Evolutionary conservation across 2,888 invertebrate species (phyloP).

Genomic region (Apocheima hispidaria): DNA sequence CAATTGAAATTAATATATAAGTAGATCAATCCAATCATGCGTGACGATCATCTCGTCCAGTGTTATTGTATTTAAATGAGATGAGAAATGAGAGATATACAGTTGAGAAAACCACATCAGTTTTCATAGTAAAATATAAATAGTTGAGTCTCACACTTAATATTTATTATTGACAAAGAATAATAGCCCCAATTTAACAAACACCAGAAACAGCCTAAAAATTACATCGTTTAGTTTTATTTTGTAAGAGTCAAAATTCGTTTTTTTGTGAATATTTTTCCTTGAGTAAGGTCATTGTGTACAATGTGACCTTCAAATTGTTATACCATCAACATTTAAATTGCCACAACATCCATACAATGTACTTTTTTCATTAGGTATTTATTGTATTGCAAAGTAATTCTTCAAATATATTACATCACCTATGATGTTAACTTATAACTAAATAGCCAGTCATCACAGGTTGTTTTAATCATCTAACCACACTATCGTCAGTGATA

Average conservation of each 20-base stretch:
- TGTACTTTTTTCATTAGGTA: background rate
- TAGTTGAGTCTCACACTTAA: background rate
- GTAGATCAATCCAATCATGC: conserved; percentile 51
- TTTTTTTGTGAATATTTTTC: conserved; percentile 2
- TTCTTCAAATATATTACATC: background rate
- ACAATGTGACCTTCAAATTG: conserved; percentile 1
- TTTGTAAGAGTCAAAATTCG: background rate
- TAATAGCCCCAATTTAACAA: background rate
- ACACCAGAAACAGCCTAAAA: background rate
- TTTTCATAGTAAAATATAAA: too few species aligned
- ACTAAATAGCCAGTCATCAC: background rate
- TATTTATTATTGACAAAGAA: conserved; percentile 1
- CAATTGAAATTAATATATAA: conserved; percentile 55
- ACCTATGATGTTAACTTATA: too few species aligned
- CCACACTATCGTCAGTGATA: conserved; percentile 2
- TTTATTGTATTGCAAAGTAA: background rate
- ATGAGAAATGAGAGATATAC: too few species aligned
- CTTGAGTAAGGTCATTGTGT: conserved; percentile 6
- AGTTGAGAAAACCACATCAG: too few species aligned
- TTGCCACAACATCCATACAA: background rate
- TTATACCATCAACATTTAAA: background rate
- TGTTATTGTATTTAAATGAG: conserved; percentile 21
- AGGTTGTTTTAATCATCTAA: background rate
- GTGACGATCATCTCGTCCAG: conserved; percentile 26
- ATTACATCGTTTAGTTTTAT: background rate